Conservation (phyloP, 2,113 vertebrate species). For the Tragelaphus scriptus region DNA sequence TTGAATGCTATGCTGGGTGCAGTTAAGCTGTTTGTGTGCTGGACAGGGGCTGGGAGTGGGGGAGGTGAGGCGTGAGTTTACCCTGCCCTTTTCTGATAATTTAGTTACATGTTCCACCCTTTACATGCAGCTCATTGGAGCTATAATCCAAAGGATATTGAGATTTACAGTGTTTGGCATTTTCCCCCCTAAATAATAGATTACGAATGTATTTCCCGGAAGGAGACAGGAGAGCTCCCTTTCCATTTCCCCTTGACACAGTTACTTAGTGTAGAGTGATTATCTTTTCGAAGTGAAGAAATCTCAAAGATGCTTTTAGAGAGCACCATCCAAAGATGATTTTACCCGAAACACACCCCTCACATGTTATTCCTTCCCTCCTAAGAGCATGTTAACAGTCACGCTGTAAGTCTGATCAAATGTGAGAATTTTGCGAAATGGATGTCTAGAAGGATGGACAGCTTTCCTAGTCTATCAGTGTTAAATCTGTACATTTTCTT, state of each 20-base stretch:
- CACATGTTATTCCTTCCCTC: background rate
- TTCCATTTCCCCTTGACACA: background rate
- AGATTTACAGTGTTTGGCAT: background rate
- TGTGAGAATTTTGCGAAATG: background rate
- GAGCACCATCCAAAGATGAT: background rate
- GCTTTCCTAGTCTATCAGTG: background rate
- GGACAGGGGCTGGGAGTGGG: background rate
- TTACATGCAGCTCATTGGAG: background rate
- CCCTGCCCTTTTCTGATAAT: background rate
- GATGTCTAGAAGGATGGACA: background rate
- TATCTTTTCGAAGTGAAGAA: constrained; percentile 9
- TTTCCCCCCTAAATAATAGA: background rate
- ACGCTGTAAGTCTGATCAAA: background rate
- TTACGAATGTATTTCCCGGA: background rate
- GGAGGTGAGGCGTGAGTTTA: background rate
- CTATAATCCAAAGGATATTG: background rate
- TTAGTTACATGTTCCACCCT: background rate
- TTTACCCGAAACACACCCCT: background rate
- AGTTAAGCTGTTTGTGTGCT: background rate
- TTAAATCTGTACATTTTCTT: constrained; percentile 10
- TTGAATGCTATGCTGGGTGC: background rate
- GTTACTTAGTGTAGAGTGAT: background rate
- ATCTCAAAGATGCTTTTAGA: background rate
- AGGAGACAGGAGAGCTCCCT: background rate
- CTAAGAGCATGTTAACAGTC: background rate